Evolutionary conservation across 2,113 vertebrate species (phyloP).

Genomic region (Cisticola juncidis): DNA sequence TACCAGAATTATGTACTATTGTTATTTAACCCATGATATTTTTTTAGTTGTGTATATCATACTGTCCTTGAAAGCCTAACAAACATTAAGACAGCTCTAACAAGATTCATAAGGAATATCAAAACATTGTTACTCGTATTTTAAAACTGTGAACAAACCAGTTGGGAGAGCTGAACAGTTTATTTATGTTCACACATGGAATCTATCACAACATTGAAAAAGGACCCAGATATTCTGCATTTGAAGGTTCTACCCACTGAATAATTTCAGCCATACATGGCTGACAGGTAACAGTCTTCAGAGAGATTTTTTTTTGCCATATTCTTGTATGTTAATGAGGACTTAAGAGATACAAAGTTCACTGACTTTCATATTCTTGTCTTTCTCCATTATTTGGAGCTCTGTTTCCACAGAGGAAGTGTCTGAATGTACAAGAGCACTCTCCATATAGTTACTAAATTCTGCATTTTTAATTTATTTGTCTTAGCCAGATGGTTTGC

Average conservation of each 20-base stretch:
- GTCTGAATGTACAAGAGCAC: background rate
- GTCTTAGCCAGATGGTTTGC: background rate
- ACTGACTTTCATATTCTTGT: background rate
- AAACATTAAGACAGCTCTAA: background rate
- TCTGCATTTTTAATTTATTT: background rate
- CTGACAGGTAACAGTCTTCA: background rate
- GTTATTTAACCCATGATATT: background rate
- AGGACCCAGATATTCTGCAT: background rate
- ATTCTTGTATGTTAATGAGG: background rate
- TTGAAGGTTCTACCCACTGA: background rate
- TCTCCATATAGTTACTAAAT: background rate
- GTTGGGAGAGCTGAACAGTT: background rate
- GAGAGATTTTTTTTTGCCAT: background rate
- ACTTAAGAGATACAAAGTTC: background rate
- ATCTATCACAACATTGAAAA: background rate
- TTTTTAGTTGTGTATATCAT: background rate
- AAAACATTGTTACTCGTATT: background rate
- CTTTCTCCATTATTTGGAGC: background rate
- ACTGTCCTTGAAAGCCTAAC: background rate
- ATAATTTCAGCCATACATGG: background rate
- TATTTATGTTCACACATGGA: background rate
- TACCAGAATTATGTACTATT: background rate
- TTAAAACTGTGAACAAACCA: background rate
- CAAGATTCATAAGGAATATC: background rate
- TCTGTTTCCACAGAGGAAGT: background rate